Evolutionary conservation across 2,888 invertebrate genomes (phyloP).

Genomic region (Keiferia lycopersicella): DNA sequence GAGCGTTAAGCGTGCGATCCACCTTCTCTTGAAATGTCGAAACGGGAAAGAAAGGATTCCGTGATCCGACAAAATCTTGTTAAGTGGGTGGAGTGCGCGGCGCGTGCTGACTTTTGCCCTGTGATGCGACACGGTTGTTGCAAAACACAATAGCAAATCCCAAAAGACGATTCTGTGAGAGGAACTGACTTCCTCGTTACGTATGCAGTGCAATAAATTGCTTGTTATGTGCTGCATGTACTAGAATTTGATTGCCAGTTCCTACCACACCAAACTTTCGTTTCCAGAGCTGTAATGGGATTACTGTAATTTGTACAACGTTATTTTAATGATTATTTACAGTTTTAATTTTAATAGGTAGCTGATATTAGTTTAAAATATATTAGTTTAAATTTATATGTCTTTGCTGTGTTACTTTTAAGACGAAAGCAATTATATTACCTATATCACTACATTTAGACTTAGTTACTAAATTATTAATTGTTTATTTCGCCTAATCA

Average conservation of each 20-base stretch:
- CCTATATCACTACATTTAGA: too few relatives aligned
- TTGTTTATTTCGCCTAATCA: too few relatives aligned
- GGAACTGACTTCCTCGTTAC: slow-evolving; percentile 15
- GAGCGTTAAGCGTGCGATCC: too few relatives aligned
- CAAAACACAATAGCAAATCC: slow-evolving; percentile 38
- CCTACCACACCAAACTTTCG: not conserved
- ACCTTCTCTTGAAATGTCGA: slow-evolving; percentile 32
- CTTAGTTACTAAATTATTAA: too few relatives aligned
- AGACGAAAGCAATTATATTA: too few relatives aligned
- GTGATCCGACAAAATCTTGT: slow-evolving; percentile 56
- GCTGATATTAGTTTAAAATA: too few relatives aligned
- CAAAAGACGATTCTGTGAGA: slow-evolving; percentile 6
- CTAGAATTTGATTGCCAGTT: not conserved
- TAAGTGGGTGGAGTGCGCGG: slow-evolving; percentile 41
- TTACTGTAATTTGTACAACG: too few relatives aligned
- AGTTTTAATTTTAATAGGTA: too few relatives aligned
- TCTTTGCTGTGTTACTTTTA: too few relatives aligned
- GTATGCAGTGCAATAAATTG: slow-evolving; percentile 5
- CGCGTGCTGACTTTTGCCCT: slow-evolving; percentile 48
- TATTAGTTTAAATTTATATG: too few relatives aligned
- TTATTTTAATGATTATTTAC: too few relatives aligned
- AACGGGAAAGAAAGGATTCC: slow-evolving; percentile 52
- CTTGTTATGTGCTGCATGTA: not conserved
- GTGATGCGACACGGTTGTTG: slow-evolving; percentile 29
- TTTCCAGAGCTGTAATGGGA: not conserved